Percentiles rank a stretch among this genome's conserved stretches.
phyloP scores from a whole-genome alignment of 1,140 invertebrate species.

The Anastrepha ludens region DNA sequence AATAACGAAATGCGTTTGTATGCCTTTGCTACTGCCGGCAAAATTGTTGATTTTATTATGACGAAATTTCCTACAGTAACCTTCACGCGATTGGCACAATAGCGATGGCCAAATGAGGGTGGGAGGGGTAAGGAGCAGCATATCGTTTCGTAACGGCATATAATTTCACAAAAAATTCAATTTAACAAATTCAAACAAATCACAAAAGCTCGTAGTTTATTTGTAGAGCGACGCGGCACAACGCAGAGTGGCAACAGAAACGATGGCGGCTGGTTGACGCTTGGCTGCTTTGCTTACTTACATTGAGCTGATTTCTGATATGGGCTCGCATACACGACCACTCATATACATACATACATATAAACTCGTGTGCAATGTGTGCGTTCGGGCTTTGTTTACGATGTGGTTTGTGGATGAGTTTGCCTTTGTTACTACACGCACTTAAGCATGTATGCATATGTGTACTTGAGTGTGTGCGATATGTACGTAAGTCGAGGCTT shows the following conservation, averaged over 20 bases:
- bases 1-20: not conserved
- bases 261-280: not conserved
- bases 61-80: slow-evolving; percentile 5
- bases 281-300: too few species aligned
- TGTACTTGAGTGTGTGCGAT: not conserved
- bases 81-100: not conserved
- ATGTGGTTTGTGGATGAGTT: not conserved
- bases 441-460: not conserved
- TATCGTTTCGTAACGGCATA: not conserved
- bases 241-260: not conserved
- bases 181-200: slow-evolving; percentile 49
- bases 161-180: slow-evolving; percentile 10
- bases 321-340: too few species aligned
- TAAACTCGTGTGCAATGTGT: not conserved
- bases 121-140: not conserved
- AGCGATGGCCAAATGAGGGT: too few species aligned
- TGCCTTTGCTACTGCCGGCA: not conserved
- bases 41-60: slow-evolving; percentile 29
- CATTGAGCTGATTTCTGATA: not conserved
- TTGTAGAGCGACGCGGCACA: slow-evolving; percentile 56
- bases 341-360: too few species aligned
- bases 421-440: slow-evolving; percentile 22
- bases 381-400: not conserved
- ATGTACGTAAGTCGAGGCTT: not conserved
- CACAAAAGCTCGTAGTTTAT: slow-evolving; percentile 48